Evolutionary conservation across 2,888 invertebrate genomes (phyloP), one percentile per base, ranked within the genome.

Genomic region (Dione vanillae): DNA sequence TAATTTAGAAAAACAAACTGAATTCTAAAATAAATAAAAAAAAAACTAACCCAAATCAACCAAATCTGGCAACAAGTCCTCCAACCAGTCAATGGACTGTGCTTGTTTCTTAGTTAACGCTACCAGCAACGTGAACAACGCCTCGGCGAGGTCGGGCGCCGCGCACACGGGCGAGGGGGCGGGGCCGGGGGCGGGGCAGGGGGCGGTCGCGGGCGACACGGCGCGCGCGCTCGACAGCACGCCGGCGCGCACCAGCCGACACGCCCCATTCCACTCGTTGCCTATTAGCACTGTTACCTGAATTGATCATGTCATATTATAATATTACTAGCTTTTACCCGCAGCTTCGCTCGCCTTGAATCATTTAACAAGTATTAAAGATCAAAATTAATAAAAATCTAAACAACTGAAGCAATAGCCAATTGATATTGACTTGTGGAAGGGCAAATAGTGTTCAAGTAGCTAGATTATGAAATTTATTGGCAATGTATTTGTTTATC

Each of bases 41-140:
- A 27, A 27, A 2, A 27, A 49, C 45, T 45, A 16, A 92, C 92
- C 91, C 56, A 92, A 73, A 2, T 87, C 83, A 0, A 91, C 81
- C 0, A 91, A 79, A 11, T 89, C 83, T 0, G 88, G 78, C 54
- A 92, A 74, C 52, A 86, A 69, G 40, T 88, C 88, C 0, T 87
- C 85, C 2, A 92, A 78, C 86, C 88, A 88, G 73, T 88, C 85
- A 9, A 90, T 65, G 56, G 82, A 86, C 8, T 87, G 85, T 9
- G 95, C 94, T 72, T 94, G 94, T 83, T 96, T 97, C 87, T 95
- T 96, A 64, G 95, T 93, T 71, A 96, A 84, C 69, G 95, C 94
- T 7, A 94, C 92, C 27, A 97, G 88, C 74, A 96, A 85, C 2
- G 89, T 80, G 84, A 96, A 95, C 79, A 96, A 95, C 1, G 94